phyloP scores from a whole-genome alignment of 2,888 invertebrate species.

The Leptinotarsa juncta region DNA sequence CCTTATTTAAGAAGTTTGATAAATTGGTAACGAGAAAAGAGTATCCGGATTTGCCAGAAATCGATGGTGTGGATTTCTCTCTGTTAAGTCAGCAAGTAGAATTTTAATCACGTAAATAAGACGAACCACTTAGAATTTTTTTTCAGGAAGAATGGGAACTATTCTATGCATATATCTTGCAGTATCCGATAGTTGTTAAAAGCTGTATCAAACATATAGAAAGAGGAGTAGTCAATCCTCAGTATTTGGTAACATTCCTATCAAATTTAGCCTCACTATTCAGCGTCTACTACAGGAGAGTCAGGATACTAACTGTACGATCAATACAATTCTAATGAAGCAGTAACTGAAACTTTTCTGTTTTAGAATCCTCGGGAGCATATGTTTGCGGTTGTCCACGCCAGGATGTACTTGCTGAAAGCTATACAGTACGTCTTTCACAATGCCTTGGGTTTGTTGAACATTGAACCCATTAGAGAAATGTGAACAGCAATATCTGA shows the following conservation, averaged over 20 bases:
- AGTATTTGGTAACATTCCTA: slow-evolving; percentile 75
- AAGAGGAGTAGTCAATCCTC: slow-evolving; percentile 71
- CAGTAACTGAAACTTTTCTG: background rate
- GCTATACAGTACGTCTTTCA: slow-evolving; percentile 75
- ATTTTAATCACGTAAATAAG: slow-evolving; percentile 30
- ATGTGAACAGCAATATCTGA: slow-evolving; percentile 68
- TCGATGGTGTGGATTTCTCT: slow-evolving; percentile 73
- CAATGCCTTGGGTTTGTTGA: slow-evolving; percentile 72
- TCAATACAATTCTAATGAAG: background rate
- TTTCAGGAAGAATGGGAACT: slow-evolving; percentile 84
- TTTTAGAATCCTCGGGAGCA: slow-evolving; percentile 77
- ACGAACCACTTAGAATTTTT: slow-evolving; percentile 2
- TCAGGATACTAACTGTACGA: slow-evolving; percentile 77
- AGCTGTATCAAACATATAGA: slow-evolving; percentile 68
- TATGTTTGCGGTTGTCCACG: slow-evolving; percentile 75
- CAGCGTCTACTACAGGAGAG: slow-evolving; percentile 80
- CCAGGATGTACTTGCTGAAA: slow-evolving; percentile 77
- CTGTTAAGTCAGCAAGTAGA: slow-evolving; percentile 75
- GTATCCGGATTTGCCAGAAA: slow-evolving; percentile 73
- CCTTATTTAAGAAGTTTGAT: slow-evolving; percentile 74
- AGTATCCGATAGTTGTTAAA: slow-evolving; percentile 73
- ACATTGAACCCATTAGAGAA: slow-evolving; percentile 76
- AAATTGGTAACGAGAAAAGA: slow-evolving; percentile 68
- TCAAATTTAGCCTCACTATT: slow-evolving; percentile 74
- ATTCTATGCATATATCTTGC: slow-evolving; percentile 75